Base-by-base conservation (phyloP, 2,113 vertebrate genomes). In the Hymenochirus boettgeri region DNA sequence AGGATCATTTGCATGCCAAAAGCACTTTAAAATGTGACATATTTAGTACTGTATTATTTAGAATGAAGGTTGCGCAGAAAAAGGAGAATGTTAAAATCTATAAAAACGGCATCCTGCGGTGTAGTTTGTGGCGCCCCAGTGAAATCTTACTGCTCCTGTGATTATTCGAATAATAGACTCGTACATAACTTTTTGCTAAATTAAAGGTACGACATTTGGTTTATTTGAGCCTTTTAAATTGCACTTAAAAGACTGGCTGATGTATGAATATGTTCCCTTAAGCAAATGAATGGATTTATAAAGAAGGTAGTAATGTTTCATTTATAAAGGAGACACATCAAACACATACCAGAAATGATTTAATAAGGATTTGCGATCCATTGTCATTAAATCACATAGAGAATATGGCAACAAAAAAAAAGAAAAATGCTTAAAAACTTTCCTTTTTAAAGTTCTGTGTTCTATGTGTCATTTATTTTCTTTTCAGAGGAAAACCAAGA, bases 81-180 rank as follows among this genome's bases (percentile, higher is more conserved):
- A 82, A 87, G 81, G 88, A 62, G 88, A 91, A 91, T 91, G 89
- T 92, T 87, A 93, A 95, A 95, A 86, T 91, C 91, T 92, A 83
- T 91, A 86, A 92, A 31, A 96, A 93, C 86, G 91, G 91, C 92
- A 90, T 93, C 95, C 93, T 67, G 76, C 92, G 92, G 95, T 86
- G 95, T 85, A 78, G 86, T 88, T 92, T 93, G 90, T 89, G 79
- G 91, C 80, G 89, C 90, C 90, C 91, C 93, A 83, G 88, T 90
- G 88, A 89, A 89, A 69, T 46, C 37, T 83, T 83, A 74, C 80
- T 85, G 83, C 91, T 95, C 91, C 89, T 90, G 91, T 89, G 92
- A 91, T 93, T 96, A 93, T 96, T 92, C 90, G 90, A 91, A 91
- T 94, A 97, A 98, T 92, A 94, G 92, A 87, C 89, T 90, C 90